Percentiles rank a stretch among this genome's conserved stretches.
Conservation (phyloP, 2,113 vertebrate genomes). For the Hyaena hyaena region DNA sequence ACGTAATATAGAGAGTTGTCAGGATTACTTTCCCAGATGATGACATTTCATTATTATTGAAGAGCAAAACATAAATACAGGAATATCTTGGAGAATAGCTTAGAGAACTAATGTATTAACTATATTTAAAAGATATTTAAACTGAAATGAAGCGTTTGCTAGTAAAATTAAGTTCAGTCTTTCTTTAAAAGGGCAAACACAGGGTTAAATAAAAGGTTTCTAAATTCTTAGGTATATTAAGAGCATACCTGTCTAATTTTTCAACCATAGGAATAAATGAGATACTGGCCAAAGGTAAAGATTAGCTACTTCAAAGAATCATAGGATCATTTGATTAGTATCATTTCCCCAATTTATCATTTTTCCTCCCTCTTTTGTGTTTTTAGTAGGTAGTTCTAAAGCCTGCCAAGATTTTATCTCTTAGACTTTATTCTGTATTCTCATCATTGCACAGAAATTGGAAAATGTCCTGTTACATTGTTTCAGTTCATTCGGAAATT, state of each 20-base stretch:
- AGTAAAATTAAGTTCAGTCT: background rate
- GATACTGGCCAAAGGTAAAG: background rate
- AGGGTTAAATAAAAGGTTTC: background rate
- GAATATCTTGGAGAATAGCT: background rate
- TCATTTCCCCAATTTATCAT: background rate
- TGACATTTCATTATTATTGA: background rate
- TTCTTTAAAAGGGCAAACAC: background rate
- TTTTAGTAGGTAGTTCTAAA: background rate
- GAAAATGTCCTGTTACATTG: background rate
- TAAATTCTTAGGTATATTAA: background rate
- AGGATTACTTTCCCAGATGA: background rate
- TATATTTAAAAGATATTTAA: background rate
- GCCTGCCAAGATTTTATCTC: constrained; percentile 25
- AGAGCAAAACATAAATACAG: background rate
- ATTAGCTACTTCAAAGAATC: background rate
- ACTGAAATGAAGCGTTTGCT: background rate
- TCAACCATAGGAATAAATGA: constrained; percentile 29
- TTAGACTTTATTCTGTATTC: constrained; percentile 35
- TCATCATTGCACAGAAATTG: constrained; percentile 14
- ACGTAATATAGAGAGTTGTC: background rate
- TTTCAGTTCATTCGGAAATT: constrained; percentile 62
- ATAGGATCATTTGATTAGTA: constrained; percentile 17
- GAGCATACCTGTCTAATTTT: background rate
- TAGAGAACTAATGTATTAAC: background rate
- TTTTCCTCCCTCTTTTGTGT: background rate